Evolutionary conservation across 1,140 invertebrate species (phyloP).

Genomic region (Parasteatoda tepidariorum): DNA sequence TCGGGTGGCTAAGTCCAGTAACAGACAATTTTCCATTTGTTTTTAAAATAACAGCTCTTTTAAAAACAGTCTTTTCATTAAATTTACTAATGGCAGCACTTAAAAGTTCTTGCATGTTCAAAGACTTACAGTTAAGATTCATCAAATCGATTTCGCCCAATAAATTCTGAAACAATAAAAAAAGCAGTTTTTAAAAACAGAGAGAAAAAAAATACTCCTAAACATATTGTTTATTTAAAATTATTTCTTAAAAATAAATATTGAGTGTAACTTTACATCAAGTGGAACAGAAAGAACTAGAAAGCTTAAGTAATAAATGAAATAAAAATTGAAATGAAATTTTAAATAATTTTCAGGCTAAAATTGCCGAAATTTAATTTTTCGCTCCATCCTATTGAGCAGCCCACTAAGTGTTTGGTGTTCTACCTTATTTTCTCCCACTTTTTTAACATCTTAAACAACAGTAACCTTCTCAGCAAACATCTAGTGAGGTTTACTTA

Average conservation of each 20-base stretch:
- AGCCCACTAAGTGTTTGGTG: too few relatives aligned
- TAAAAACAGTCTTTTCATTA: conserved; percentile 44
- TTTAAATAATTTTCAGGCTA: too few relatives aligned
- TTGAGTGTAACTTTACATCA: too few relatives aligned
- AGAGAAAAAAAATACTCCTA: neutral
- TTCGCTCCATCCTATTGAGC: too few relatives aligned
- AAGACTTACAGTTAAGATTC: conserved; percentile 1
- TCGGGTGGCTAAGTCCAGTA: neutral
- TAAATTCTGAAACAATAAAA: neutral
- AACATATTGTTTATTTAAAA: neutral
- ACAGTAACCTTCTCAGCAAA: too few relatives aligned
- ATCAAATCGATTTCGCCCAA: conserved; percentile 12
- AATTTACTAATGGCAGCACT: conserved; percentile 35
- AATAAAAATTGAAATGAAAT: too few relatives aligned
- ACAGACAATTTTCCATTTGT: neutral
- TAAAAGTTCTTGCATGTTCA: conserved; percentile 21
- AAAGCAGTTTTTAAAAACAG: neutral
- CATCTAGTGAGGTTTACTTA: too few relatives aligned
- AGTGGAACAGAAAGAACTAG: too few relatives aligned
- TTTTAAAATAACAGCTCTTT: conserved; percentile 58
- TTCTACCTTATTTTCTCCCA: too few relatives aligned
- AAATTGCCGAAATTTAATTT: too few relatives aligned
- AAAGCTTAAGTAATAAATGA: too few relatives aligned
- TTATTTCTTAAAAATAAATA: neutral
- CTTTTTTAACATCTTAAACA: too few relatives aligned